A percentile compares a stretch with the other conserved stretches of the same genome.
Conservation (phyloP, 2,113 vertebrate species). For the Pluvialis apricaria region DNA sequence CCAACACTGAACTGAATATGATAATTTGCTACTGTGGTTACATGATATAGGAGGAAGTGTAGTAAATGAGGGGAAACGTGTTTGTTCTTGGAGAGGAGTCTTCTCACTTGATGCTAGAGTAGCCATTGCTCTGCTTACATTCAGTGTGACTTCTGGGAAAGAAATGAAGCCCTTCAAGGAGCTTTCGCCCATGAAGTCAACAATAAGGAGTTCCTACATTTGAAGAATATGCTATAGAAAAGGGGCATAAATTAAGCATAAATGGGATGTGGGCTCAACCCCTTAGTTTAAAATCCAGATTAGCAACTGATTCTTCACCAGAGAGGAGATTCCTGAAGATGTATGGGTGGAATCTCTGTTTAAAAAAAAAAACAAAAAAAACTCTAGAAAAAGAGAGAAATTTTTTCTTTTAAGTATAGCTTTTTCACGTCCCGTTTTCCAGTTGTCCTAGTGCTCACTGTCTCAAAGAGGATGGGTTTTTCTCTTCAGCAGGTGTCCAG, state of each 20-base stretch:
- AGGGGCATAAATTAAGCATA: not conserved
- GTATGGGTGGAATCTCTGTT: not conserved
- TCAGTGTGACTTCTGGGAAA: not conserved
- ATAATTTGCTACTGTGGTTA: not conserved
- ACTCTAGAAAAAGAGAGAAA: no score
- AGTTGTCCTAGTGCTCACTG: not conserved
- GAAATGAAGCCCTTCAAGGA: not conserved
- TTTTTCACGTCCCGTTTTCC: not conserved
- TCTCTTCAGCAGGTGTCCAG: not conserved
- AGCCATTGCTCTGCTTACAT: not conserved
- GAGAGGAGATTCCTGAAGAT: not conserved
- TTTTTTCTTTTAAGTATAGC: no score
- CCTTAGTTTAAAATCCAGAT: not conserved
- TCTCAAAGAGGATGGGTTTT: not conserved
- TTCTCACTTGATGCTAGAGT: not conserved
- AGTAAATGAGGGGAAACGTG: not conserved
- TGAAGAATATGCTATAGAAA: not conserved
- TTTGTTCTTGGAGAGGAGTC: not conserved
- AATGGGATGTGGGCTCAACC: not conserved
- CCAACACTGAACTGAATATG: not conserved
- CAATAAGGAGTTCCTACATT: not conserved
- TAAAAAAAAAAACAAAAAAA: not conserved
- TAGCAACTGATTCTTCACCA: not conserved
- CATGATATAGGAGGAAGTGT: fast-evolving
- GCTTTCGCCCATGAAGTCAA: not conserved